Evolutionary conservation across 2,888 invertebrate genomes (phyloP).

Genomic region (Eucera pruinosa): DNA sequence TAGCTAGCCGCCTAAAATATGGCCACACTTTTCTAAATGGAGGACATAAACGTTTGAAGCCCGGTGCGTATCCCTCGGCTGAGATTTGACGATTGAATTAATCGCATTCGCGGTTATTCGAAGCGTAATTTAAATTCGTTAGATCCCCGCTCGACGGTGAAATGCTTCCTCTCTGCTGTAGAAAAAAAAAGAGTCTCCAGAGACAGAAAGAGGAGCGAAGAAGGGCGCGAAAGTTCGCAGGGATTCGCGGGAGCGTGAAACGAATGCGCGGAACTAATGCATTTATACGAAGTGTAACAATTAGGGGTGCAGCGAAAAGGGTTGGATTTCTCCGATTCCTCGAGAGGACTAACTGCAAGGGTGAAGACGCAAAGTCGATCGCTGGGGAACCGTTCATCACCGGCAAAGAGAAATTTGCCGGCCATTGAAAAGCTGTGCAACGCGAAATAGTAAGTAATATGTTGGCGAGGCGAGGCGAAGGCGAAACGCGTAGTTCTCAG

Average conservation of each 20-base stretch:
- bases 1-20: neutral
- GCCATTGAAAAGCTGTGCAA: too few relatives aligned
- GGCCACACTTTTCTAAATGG: conserved; percentile 7
- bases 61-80: neutral
- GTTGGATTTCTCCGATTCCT: conserved; percentile 37
- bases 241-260: conserved; percentile 78
- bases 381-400: conserved; percentile 49
- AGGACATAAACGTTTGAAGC: conserved; percentile 2
- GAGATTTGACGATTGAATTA: conserved; percentile 48
- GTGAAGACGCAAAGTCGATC: conserved; percentile 48
- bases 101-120: conserved; percentile 52
- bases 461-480: neutral
- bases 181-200: conserved; percentile 51
- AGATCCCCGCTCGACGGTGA: conserved; percentile 6
- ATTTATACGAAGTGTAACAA: conserved; percentile 83
- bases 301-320: conserved; percentile 68
- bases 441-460: too few relatives aligned
- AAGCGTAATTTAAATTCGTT: conserved; percentile 63
- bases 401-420: neutral
- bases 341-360: conserved; percentile 27
- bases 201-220: conserved; percentile 41
- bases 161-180: neutral
- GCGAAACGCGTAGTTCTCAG: neutral
- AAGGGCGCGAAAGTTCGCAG: conserved; percentile 59
- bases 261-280: conserved; percentile 82